A percentile compares a stretch with the other conserved stretches of the same genome.
Conservation (phyloP, 2,113 vertebrate genomes). For the Eretmochelys imbricata region DNA sequence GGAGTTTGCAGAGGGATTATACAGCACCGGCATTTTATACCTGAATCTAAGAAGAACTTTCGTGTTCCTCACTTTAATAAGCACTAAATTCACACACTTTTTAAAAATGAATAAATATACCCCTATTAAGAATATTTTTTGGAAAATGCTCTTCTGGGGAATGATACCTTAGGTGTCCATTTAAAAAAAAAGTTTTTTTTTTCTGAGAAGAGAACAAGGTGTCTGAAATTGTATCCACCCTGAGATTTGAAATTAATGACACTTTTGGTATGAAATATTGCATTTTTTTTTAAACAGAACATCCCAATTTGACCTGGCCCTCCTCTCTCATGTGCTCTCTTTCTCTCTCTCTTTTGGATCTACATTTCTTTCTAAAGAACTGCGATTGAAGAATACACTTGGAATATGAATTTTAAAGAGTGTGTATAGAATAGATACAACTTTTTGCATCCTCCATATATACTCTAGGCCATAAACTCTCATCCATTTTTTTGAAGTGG, state of each 20-base stretch:
- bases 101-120: background rate
- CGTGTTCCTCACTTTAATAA: background rate
- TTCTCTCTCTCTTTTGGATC: background rate
- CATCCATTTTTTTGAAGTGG: background rate
- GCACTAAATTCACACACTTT: background rate
- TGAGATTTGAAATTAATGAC: background rate
- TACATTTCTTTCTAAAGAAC: background rate
- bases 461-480: rapidly evolving
- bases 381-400: background rate
- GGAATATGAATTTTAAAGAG: background rate
- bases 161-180: background rate
- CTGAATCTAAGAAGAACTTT: background rate
- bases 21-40: background rate
- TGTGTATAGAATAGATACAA: background rate
- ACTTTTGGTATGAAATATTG: background rate
- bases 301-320: background rate
- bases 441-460: background rate
- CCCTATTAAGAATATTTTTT: background rate
- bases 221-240: background rate
- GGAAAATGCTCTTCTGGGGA: background rate
- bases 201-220: background rate
- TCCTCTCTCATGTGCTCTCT: background rate
- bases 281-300: background rate
- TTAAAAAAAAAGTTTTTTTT: background rate
- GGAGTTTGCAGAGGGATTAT: background rate